Percentiles rank a stretch among this genome's conserved stretches.
These are phyloP conservation scores for Phenganax subtilis DNA, from an alignment of 92 coral and sea anemone species.

Conservation along the genomic window DNA sequence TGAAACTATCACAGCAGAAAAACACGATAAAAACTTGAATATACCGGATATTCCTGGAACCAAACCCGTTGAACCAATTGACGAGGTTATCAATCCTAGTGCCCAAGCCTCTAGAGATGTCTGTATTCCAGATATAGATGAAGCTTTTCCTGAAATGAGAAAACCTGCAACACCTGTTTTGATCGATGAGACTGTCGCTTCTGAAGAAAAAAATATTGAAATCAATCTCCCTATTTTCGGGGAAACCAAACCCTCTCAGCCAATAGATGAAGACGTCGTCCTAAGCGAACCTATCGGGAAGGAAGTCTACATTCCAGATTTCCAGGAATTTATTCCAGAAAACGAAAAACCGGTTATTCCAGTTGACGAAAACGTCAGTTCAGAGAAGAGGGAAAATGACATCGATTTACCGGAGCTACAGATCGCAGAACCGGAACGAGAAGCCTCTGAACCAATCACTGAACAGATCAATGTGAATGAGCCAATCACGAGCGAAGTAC, in stretches of 20 bases:
- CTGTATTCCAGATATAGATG: slow-evolving; percentile 1
- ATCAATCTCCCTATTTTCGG: neutral
- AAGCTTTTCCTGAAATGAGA: slow-evolving; percentile 5
- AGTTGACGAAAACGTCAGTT: slow-evolving; percentile 25
- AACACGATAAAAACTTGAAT: neutral
- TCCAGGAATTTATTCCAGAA: slow-evolving; percentile 32
- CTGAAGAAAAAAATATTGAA: neutral
- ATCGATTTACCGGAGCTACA: slow-evolving; percentile 22
- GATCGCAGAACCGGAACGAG: slow-evolving; percentile 12
- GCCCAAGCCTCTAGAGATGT: neutral
- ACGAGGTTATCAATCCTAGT: neutral
- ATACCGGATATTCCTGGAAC: slow-evolving; percentile 3
- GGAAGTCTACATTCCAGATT: slow-evolving; percentile 16
- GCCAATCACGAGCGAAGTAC: slow-evolving; percentile 18
- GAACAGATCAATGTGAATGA: neutral
- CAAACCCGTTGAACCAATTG: slow-evolving; percentile 8
- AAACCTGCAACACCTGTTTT: neutral
- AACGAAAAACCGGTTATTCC: neutral
- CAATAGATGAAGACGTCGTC: slow-evolving; percentile 4
- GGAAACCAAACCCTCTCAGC: slow-evolving; percentile 2
- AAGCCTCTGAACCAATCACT: neutral
- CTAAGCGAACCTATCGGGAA: slow-evolving; percentile 6
- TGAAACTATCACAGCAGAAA: slow-evolving; percentile 21
- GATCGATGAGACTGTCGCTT: slow-evolving; percentile 14
- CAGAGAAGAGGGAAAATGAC: slow-evolving; percentile 3